phyloP scores from a whole-genome alignment of 2,113 vertebrate species.

The Catharus bicknelli region DNA sequence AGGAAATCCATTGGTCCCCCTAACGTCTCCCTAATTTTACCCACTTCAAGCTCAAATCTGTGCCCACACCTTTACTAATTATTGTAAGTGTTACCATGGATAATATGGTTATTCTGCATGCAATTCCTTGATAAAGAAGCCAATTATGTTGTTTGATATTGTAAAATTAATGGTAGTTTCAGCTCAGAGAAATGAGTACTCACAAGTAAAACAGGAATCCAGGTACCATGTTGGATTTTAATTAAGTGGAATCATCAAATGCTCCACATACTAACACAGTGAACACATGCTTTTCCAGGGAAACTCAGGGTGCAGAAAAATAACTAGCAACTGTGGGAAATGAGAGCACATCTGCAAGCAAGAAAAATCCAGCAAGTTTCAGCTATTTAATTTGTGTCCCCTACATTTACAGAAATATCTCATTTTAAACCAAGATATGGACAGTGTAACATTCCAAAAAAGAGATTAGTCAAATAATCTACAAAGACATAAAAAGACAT shows the following conservation, averaged over 20 bases:
- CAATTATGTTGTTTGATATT: neutral
- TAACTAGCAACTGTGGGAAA: neutral
- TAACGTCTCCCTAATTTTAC: neutral
- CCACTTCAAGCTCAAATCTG: neutral
- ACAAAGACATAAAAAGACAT: neutral
- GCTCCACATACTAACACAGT: neutral
- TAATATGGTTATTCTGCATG: neutral
- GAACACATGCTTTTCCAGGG: neutral
- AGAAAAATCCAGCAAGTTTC: neutral
- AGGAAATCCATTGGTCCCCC: neutral
- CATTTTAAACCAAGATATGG: neutral
- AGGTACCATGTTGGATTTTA: neutral
- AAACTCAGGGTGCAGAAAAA: neutral
- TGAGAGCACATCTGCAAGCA: neutral
- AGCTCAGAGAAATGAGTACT: neutral
- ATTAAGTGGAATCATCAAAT: neutral
- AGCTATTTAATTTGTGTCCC: neutral
- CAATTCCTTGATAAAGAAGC: neutral
- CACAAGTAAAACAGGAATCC: neutral
- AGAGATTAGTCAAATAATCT: neutral
- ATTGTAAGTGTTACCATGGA: neutral
- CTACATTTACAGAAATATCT: neutral
- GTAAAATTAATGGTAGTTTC: neutral
- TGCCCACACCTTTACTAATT: neutral
- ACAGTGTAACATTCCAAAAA: neutral